Evolutionary conservation across 2,797 vertebrate genomes (phyloP).

Genomic region (Gambelia wislizenii): DNA sequence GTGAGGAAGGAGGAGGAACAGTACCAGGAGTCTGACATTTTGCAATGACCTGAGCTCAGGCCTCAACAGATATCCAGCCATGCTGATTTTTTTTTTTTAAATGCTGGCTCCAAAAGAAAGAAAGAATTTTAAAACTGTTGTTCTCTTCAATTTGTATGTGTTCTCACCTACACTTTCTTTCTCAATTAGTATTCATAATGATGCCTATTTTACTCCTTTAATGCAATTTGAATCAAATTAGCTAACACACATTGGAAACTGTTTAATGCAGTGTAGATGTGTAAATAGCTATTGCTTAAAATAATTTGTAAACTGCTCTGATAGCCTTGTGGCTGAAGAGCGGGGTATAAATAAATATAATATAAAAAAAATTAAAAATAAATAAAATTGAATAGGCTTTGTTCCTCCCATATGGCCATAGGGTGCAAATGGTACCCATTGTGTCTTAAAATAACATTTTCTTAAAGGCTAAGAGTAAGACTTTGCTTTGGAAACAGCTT

Average conservation of each 20-base stretch:
- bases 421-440: not conserved
- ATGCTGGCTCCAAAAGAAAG: not conserved
- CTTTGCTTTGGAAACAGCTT: not conserved
- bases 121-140: not conserved
- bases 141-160: not conserved
- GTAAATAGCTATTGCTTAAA: too few species aligned
- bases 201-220: slow-evolving; percentile 1
- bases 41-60: not conserved
- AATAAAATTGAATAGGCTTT: not conserved
- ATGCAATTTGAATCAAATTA: slow-evolving; percentile 26
- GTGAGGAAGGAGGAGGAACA: not conserved
- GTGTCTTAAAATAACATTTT: not conserved
- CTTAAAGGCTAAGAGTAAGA: too few species aligned
- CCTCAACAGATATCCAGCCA: not conserved
- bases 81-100: not conserved
- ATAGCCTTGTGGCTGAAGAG: too few species aligned
- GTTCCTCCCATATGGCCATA: not conserved
- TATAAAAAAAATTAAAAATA: too few species aligned
- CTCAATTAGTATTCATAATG: not conserved
- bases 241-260: too few species aligned
- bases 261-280: too few species aligned
- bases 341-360: too few species aligned
- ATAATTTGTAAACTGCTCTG: too few species aligned
- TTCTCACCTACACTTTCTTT: not conserved
- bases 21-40: not conserved